phyloP scores from a whole-genome alignment of 2,113 vertebrate species.

The Alosa alosa region DNA sequence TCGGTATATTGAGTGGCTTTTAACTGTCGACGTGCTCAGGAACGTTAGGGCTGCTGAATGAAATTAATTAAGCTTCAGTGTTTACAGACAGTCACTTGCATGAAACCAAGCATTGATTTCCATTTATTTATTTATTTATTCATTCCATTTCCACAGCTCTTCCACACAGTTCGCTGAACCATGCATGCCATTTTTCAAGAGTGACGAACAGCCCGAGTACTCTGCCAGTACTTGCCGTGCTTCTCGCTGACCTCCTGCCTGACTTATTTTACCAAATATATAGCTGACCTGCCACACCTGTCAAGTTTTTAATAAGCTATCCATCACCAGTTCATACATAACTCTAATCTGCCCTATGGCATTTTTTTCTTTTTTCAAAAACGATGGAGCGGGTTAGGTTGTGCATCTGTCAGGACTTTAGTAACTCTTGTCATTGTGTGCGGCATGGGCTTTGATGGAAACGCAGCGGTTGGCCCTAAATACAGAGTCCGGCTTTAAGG shows the following conservation, averaged over 20 bases:
- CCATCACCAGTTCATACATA: constrained; percentile 24
- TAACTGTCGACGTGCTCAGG: background rate
- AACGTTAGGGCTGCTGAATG: background rate
- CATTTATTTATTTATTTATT: background rate
- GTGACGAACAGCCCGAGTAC: constrained; percentile 1
- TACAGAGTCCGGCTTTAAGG: background rate
- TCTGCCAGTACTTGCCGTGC: background rate
- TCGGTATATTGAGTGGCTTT: background rate
- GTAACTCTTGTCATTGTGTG: background rate
- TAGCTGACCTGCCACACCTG: background rate
- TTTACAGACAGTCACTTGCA: background rate
- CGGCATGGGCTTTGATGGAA: background rate
- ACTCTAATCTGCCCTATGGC: background rate
- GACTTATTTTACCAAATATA: constrained; percentile 26
- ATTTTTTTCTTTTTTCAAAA: background rate
- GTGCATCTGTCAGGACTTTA: background rate
- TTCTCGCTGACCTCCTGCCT: constrained; percentile 22
- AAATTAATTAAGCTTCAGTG: constrained; percentile 12
- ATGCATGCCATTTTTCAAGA: background rate
- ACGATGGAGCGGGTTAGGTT: background rate
- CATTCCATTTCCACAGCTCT: background rate
- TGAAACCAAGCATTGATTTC: constrained; percentile 19
- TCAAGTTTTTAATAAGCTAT: constrained; percentile 38
- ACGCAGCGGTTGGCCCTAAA: background rate
- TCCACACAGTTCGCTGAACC: background rate